Evolutionary conservation across 2,797 vertebrate species (phyloP).

Genomic region (Gorsachius magnificus): DNA sequence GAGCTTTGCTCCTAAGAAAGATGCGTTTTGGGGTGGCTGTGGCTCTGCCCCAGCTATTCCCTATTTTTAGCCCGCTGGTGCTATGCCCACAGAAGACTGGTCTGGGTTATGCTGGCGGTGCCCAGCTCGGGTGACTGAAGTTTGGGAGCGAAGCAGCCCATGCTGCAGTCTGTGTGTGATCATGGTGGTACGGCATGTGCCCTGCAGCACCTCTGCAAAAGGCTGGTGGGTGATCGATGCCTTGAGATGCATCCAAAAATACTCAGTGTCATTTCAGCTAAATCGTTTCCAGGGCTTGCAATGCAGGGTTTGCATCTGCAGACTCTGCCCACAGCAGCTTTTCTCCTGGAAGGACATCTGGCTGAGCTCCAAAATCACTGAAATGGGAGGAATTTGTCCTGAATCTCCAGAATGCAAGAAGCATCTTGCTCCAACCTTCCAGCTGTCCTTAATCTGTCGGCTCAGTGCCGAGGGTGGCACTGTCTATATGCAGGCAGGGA

Average conservation of each 20-base stretch:
- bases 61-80: neutral
- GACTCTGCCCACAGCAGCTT: neutral
- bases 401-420: neutral
- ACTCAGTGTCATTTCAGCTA: rapidly evolving
- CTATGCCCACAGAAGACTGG: rapidly evolving
- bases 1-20: neutral
- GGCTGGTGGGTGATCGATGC: neutral
- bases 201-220: neutral
- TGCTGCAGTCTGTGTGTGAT: rapidly evolving
- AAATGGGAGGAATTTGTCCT: neutral
- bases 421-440: neutral
- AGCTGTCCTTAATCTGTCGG: neutral
- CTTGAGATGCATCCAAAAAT: rapidly evolving
- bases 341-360: slow-evolving; percentile 13
- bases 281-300: rapidly evolving
- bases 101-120: neutral
- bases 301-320: neutral
- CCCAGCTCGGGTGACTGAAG: rapidly evolving
- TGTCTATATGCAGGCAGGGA: neutral
- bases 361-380: neutral
- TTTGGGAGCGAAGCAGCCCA: neutral
- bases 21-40: rapidly evolving
- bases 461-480: neutral
- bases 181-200: rapidly evolving
- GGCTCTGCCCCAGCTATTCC: neutral